These are phyloP conservation scores for Liposcelis brunnea DNA, from an alignment of 2,888 invertebrate genomes.

Conservation along the genomic window DNA sequence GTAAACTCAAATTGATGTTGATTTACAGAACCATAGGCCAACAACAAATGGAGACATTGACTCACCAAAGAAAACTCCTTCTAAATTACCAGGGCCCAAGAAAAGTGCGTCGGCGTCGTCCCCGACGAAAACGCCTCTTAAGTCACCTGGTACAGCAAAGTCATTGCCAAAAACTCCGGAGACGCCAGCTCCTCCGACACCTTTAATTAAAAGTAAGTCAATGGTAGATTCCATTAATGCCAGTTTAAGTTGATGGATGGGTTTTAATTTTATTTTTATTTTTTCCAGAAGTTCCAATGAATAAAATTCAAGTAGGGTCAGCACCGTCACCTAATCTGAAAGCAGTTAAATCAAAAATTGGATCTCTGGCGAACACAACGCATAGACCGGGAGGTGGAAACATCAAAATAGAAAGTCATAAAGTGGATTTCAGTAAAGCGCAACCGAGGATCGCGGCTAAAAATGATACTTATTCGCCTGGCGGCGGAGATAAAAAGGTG, in stretches of 20 bases:
- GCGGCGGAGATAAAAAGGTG: conserved; percentile 85
- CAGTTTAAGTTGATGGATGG: too few relatives aligned
- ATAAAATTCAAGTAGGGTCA: conserved; percentile 80
- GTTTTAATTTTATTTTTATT: conserved; percentile 7
- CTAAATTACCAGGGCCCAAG: conserved; percentile 32
- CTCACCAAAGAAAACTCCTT: conserved; percentile 51
- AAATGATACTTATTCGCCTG: conserved; percentile 72
- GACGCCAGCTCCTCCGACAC: conserved; percentile 20
- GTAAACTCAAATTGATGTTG: too few relatives aligned
- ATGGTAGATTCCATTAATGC: neutral
- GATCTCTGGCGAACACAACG: conserved; percentile 74
- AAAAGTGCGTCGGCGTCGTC: conserved; percentile 20
- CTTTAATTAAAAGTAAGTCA: conserved; percentile 24
- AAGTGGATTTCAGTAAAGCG: conserved; percentile 67
- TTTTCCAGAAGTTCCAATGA: conserved; percentile 68
- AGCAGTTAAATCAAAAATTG: conserved; percentile 81
- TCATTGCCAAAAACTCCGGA: conserved; percentile 9
- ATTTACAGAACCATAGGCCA: conserved; percentile 28
- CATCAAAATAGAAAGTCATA: conserved; percentile 72
- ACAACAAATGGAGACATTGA: conserved; percentile 47
- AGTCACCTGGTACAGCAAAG: conserved; percentile 16
- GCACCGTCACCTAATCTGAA: conserved; percentile 86
- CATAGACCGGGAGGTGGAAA: conserved; percentile 81
- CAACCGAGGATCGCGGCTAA: conserved; percentile 79
- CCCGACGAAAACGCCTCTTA: conserved; percentile 15